These are phyloP conservation scores for Gonatopus flavifemur DNA, from an alignment of 1,140 invertebrate species.

Conservation along the genomic window DNA sequence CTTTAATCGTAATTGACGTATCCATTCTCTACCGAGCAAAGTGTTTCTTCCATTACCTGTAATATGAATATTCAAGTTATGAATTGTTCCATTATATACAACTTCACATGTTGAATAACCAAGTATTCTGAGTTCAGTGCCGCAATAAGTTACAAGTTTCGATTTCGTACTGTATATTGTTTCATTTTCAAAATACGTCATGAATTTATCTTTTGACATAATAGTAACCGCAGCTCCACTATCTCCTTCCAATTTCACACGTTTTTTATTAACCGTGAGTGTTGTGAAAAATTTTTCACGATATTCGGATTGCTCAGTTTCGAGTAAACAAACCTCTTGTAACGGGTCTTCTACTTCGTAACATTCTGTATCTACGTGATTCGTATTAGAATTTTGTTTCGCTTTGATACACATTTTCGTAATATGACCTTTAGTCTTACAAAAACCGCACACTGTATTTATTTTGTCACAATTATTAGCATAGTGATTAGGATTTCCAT, in stretches of 20 bases:
- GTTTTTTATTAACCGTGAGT: not conserved
- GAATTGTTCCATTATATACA: not conserved
- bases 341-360: slow-evolving; percentile 1
- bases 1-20: slow-evolving; percentile 6
- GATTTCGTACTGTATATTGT: not conserved
- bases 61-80: slow-evolving; percentile 3
- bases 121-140: not conserved
- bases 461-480: not conserved
- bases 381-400: slow-evolving; percentile 1
- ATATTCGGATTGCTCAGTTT: slow-evolving; percentile 1
- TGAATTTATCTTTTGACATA: slow-evolving; percentile 2
- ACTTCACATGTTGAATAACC: not conserved
- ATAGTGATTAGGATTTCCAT: not conserved
- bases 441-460: slow-evolving; percentile 4
- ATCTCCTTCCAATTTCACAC: slow-evolving; percentile 8
- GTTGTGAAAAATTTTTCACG: slow-evolving; percentile 10
- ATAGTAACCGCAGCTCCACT: slow-evolving; percentile 11
- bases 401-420: slow-evolving; percentile 4
- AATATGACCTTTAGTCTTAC: slow-evolving; percentile 2
- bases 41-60: not conserved
- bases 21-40: slow-evolving; percentile 11
- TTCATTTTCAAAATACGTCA: not conserved
- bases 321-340: not conserved
- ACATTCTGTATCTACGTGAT: not conserved
- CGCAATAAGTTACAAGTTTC: slow-evolving; percentile 7